Percentiles rank a stretch among this genome's conserved stretches.
phyloP scores from a whole-genome alignment of 2,888 invertebrate species.

The Ectobius pallidus region DNA sequence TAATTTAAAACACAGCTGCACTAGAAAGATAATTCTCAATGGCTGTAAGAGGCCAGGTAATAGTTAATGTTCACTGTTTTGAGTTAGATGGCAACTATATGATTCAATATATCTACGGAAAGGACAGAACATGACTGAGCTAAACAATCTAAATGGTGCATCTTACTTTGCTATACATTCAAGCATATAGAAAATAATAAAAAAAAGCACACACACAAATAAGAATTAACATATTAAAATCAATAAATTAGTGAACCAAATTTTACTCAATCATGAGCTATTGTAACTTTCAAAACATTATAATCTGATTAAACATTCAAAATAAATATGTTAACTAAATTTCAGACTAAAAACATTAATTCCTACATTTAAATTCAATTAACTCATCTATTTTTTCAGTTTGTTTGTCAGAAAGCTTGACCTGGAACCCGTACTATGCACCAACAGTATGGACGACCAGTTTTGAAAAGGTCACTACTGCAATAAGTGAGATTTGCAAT shows the following conservation, averaged over 20 bases:
- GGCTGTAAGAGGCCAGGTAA: neutral
- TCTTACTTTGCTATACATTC: neutral
- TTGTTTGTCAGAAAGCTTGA: too few relatives aligned
- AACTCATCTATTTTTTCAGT: too few relatives aligned
- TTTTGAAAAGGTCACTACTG: neutral
- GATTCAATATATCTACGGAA: neutral
- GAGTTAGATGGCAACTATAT: too few relatives aligned
- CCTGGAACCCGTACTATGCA: too few relatives aligned
- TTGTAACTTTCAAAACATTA: neutral
- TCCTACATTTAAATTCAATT: neutral
- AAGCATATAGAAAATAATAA: neutral
- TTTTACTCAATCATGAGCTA: neutral
- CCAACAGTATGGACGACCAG: neutral
- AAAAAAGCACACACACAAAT: neutral
- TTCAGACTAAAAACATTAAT: conserved; percentile 1
- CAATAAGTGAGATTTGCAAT: neutral
- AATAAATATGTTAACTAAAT: conserved; percentile 6
- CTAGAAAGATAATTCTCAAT: neutral
- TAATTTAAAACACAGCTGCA: neutral
- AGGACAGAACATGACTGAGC: neutral
- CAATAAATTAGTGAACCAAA: conserved; percentile 8
- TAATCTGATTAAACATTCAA: too few relatives aligned
- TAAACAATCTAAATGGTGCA: neutral
- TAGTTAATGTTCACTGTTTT: too few relatives aligned
- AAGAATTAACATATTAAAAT: conserved; percentile 15